Conservation (phyloP, 2,797 vertebrate genomes). For the Cuculus canorus region DNA sequence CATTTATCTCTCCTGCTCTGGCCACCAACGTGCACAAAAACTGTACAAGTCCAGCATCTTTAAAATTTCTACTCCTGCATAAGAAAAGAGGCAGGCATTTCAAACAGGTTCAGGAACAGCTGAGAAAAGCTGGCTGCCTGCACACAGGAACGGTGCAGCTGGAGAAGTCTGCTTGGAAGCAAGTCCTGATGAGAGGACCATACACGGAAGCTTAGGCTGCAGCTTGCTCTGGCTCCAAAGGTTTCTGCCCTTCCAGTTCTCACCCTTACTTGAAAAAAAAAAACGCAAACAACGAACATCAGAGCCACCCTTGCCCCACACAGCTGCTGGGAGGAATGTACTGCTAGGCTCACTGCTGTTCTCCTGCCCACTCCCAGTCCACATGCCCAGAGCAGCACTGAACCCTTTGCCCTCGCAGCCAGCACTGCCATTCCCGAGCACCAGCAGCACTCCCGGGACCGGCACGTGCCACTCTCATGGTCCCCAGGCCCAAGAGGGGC, state of each 20-base stretch:
- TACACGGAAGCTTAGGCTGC: neutral
- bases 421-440: neutral
- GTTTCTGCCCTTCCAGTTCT: neutral
- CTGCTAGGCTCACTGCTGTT: neutral
- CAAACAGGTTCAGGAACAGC: neutral
- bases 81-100: neutral
- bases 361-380: neutral
- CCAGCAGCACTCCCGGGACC: neutral
- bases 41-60: neutral
- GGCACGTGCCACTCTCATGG: neutral
- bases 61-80: neutral
- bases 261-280: neutral
- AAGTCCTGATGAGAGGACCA: fast-evolving
- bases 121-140: neutral
- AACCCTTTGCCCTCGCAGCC: neutral
- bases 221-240: neutral
- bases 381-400: neutral
- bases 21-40: neutral
- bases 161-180: neutral
- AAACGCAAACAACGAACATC: neutral
- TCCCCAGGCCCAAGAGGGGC: neutral
- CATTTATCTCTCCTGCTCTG: neutral
- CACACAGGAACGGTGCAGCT: neutral
- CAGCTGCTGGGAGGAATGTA: neutral
- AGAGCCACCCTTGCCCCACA: neutral